These are phyloP conservation scores for Hirundo rustica DNA, from an alignment of 2,797 vertebrate genomes.

Conservation along the genomic window DNA sequence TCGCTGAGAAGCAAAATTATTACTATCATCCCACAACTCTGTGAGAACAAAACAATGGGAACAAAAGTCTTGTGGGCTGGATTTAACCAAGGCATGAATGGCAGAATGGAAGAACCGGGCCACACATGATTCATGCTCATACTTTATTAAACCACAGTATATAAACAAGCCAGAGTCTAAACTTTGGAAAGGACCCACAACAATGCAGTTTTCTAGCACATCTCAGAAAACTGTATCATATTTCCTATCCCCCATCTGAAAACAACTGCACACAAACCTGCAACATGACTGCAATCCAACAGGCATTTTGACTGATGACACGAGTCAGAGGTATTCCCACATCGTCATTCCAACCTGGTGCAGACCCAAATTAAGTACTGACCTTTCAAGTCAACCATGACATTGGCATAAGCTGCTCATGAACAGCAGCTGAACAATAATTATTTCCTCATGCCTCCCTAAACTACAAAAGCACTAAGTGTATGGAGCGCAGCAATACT, in stretches of 20 bases:
- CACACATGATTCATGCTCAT: background rate
- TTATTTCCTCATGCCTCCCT: background rate
- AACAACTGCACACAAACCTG: background rate
- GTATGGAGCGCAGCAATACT: rapidly evolving
- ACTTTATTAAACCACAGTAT: background rate
- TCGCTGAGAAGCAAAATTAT: background rate
- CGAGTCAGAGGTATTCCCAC: background rate
- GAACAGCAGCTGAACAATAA: background rate
- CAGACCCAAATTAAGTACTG: background rate
- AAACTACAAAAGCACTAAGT: background rate
- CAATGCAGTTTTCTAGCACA: rapidly evolving
- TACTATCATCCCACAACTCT: background rate
- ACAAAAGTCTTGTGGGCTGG: rapidly evolving
- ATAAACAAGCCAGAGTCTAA: background rate
- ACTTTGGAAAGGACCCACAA: background rate
- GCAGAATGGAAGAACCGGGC: background rate
- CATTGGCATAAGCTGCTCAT: background rate
- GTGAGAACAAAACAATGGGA: background rate
- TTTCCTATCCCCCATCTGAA: background rate
- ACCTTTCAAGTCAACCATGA: background rate
- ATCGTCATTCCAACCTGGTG: rapidly evolving
- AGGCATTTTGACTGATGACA: background rate
- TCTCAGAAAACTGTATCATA: rapidly evolving
- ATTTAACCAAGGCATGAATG: background rate
- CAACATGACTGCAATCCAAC: background rate